Base-by-base conservation (phyloP, 1,140 invertebrate species). In the Mamestra configurata region DNA sequence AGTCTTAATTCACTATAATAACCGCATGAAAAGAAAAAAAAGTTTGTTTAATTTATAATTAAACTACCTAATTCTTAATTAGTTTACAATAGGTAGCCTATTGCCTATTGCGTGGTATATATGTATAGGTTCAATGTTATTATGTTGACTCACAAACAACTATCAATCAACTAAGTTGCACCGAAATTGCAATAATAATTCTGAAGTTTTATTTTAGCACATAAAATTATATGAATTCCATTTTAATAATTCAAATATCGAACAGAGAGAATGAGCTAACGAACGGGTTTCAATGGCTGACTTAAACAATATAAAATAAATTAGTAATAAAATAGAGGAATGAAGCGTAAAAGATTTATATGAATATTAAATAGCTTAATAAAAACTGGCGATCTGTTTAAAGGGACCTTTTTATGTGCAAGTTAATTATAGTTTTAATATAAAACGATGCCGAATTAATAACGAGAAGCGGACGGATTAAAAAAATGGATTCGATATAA, bases 341-440 rank as follows among this genome's bases (percentile, higher is more conserved):
- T 83, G 77, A 79, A 84, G 83, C 84, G 80, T 87, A 87, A 85
- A 88, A 86, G 82, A 84, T 87, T 83, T 81, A 83, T 86, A 87
- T 84, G 83, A 88, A 89, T 90, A 89, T 88, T 85, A 90, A 90
- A 87, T 86, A 66, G 80, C 79, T 81, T 80, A 86, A 87, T 87
- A 89, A 89, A 87, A 89, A 82, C 82, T 81, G 80, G 77, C 81
- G 84, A 89, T 89, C 78, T 84, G 79, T 78, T 90, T 88, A 85
- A 79, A 84, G 87, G 85, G 81, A 82, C 77, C 77, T 87, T 86
- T 90, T 93, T 91, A 91, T 91, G 90, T 86, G 81, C 68, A 82
- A 90, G 80, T 88, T 93, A 93, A 94, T 94, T 94, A 94, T 91
- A 92, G 84, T 84, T 88, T 90, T 92, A 88, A 89, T 92, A 92